A percentile compares a stretch with the other conserved stretches of the same genome.
Conservation (phyloP, 2,797 vertebrate genomes). For the Leptatherina wallacei region DNA sequence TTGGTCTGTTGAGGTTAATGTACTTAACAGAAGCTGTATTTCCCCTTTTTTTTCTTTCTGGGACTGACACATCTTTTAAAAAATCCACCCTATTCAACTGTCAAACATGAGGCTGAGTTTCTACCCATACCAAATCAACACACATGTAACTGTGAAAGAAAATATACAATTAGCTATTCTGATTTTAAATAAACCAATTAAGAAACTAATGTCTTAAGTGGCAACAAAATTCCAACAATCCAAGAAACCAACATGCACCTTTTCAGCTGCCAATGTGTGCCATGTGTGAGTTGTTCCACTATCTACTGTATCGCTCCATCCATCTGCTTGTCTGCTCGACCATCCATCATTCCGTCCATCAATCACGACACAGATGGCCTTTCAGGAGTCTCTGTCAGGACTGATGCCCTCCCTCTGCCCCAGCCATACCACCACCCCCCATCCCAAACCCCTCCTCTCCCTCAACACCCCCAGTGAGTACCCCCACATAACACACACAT, state of each 20-base stretch:
- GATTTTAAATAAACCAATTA: not conserved
- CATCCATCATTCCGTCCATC: conserved; percentile 79
- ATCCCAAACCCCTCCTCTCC: conserved; percentile 10
- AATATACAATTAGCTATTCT: not conserved
- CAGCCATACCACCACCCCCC: conserved; percentile 66
- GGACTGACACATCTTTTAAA: not conserved
- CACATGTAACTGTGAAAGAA: not conserved
- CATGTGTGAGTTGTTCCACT: conserved; percentile 36
- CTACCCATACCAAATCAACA: not conserved
- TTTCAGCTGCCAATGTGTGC: conserved; percentile 30
- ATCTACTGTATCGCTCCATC: conserved; percentile 63
- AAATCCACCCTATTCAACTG: not conserved
- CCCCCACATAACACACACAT: conserved; percentile 37
- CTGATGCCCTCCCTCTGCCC: conserved; percentile 75
- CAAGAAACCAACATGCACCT: conserved; percentile 9
- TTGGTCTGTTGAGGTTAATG: not conserved
- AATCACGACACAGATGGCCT: conserved; percentile 84
- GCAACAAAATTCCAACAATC: conserved; percentile 1
- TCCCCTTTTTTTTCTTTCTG: not conserved
- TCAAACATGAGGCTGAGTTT: conserved; percentile 3
- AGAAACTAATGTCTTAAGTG: not conserved
- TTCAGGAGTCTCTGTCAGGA: conserved; percentile 77
- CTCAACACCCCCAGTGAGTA: conserved; percentile 23
- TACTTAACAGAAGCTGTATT: not conserved
- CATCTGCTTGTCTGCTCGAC: conserved; percentile 58